A percentile compares a stretch with the other conserved stretches of the same genome.
These are phyloP conservation scores for Cybosia mesomella DNA, from an alignment of 2,888 invertebrate genomes.

Conservation along the genomic window DNA sequence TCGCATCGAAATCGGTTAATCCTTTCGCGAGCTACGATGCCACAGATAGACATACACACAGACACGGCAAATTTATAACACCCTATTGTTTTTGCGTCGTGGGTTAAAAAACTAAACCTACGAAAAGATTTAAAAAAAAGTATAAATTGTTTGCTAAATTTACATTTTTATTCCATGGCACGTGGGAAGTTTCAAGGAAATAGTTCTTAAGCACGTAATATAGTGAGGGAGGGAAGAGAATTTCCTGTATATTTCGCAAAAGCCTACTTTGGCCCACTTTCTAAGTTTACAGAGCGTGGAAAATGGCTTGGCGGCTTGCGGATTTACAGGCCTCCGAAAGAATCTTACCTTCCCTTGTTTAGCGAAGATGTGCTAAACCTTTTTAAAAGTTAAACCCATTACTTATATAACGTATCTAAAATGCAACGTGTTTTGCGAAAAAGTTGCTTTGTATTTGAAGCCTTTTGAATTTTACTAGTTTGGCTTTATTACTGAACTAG, in stretches of 20 bases:
- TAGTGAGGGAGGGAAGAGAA: conserved; percentile 69
- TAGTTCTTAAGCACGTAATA: conserved; percentile 82
- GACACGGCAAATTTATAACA: too few relatives aligned
- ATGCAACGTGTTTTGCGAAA: neutral
- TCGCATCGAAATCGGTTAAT: too few relatives aligned
- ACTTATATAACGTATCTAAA: neutral
- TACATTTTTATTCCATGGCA: conserved; percentile 73
- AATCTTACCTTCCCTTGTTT: conserved; percentile 53
- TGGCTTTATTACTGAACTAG: neutral
- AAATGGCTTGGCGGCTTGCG: conserved; percentile 77
- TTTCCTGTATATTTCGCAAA: conserved; percentile 77
- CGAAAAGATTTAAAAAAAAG: conserved; percentile 51
- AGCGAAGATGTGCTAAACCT: conserved; percentile 34
- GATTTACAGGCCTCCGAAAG: conserved; percentile 76
- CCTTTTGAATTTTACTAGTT: neutral
- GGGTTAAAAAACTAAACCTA: conserved; percentile 32
- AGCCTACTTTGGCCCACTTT: conserved; percentile 85
- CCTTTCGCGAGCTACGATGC: too few relatives aligned
- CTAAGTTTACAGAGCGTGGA: conserved; percentile 82
- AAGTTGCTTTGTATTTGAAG: neutral
- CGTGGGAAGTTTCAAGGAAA: conserved; percentile 68
- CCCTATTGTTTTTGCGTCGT: too few relatives aligned
- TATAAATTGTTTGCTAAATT: conserved; percentile 54
- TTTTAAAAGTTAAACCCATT: neutral
- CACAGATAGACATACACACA: too few relatives aligned